Evolutionary conservation across 2,113 vertebrate species (phyloP).

Genomic region (Daubentonia madagascariensis): DNA sequence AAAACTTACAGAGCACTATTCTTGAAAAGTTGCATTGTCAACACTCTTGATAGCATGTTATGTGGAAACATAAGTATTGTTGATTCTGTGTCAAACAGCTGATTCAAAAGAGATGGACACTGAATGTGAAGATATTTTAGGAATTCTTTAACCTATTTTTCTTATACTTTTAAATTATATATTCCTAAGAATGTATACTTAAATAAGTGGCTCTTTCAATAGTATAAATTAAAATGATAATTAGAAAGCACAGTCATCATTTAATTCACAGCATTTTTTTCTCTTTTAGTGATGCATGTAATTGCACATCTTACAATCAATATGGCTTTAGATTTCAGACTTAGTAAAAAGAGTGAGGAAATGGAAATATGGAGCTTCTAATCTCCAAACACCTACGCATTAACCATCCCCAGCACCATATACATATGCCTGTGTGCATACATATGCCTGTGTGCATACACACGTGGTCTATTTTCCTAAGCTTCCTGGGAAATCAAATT

Average conservation of each 20-base stretch:
- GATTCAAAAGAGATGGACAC: not conserved
- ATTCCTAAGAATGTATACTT: not conserved
- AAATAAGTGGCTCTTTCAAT: not conserved
- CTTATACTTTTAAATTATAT: not conserved
- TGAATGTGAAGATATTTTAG: not conserved
- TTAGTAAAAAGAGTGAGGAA: not conserved
- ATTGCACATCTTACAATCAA: not conserved
- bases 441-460: fast-evolving
- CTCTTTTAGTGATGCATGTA: not conserved
- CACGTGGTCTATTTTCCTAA: not conserved
- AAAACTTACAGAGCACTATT: not conserved
- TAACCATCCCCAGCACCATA: not conserved
- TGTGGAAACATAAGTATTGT: not conserved
- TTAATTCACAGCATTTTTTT: not conserved
- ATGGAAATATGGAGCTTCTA: not conserved
- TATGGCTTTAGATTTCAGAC: not conserved
- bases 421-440: not conserved
- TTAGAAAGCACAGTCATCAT: not conserved
- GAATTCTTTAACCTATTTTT: not conserved
- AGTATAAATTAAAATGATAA: not conserved
- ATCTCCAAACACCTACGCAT: not conserved
- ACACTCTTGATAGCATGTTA: not conserved
- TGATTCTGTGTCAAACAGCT: not conserved
- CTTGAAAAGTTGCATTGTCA: not conserved
- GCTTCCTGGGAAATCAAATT: not conserved